These are phyloP conservation scores for Hartigia nigra DNA, from an alignment of 2,888 invertebrate species.

Conservation along the genomic window DNA sequence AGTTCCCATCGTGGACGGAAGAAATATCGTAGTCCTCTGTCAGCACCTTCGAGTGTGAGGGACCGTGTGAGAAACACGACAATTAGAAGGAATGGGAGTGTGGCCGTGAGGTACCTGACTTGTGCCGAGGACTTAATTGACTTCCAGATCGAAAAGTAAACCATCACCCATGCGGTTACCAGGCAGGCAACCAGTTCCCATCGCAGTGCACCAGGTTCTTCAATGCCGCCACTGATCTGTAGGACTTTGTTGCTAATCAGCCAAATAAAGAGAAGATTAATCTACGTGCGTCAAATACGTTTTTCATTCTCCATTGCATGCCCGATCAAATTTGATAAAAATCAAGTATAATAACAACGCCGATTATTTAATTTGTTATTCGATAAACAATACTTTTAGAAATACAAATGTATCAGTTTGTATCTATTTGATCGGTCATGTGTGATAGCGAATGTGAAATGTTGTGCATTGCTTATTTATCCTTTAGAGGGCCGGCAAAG, in stretches of 20 bases:
- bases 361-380: not conserved
- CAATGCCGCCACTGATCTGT: conserved; percentile 85
- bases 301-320: no score
- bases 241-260: conserved; percentile 84
- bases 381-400: not conserved
- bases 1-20: conserved; percentile 89
- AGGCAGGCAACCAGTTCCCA: conserved; percentile 93
- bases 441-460: not conserved
- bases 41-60: conserved; percentile 90
- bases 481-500: no score
- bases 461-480: not conserved
- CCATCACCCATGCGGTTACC: conserved; percentile 91
- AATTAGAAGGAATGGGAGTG: conserved; percentile 89
- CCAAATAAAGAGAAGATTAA: conserved; percentile 24
- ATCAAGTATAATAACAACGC: not conserved
- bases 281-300: not conserved
- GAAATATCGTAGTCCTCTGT: conserved; percentile 86
- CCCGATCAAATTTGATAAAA: not conserved
- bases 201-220: conserved; percentile 82
- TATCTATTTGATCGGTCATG: not conserved
- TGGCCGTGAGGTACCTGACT: conserved; percentile 93
- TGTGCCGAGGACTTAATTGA: conserved; percentile 92
- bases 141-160: conserved; percentile 97
- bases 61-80: conserved; percentile 88
- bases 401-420: not conserved